These are phyloP conservation scores for Solea solea DNA, from an alignment of 2,113 vertebrate species.

Conservation along the genomic window DNA sequence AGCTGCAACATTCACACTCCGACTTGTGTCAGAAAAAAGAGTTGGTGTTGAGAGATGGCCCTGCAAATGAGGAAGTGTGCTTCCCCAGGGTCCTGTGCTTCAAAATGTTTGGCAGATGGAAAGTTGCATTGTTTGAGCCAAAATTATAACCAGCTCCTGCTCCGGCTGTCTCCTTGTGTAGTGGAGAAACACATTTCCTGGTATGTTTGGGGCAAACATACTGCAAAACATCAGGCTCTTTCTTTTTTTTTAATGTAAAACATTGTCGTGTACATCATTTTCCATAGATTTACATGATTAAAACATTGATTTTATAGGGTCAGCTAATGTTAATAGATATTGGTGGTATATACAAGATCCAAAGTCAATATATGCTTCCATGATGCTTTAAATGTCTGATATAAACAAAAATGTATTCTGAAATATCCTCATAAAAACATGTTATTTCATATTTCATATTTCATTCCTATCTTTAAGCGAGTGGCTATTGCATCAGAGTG, in stretches of 20 bases:
- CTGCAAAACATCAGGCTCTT: neutral
- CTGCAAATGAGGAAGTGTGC: constrained; percentile 64
- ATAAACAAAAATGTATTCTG: no score
- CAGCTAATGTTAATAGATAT: no score
- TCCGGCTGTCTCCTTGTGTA: neutral
- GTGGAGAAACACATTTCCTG: constrained; percentile 39
- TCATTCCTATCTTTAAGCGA: no score
- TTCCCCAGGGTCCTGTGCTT: constrained; percentile 37
- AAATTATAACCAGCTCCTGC: neutral
- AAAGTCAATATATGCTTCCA: no score
- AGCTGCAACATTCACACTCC: constrained; percentile 37
- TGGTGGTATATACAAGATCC: no score
- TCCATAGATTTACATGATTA: neutral
- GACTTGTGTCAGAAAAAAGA: neutral
- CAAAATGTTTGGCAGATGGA: constrained; percentile 26
- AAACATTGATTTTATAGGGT: no score
- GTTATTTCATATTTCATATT: no score
- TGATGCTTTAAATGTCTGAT: no score
- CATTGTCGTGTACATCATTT: neutral
- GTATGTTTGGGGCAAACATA: neutral
- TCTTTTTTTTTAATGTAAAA: neutral
- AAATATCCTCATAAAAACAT: no score
- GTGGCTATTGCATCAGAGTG: no score
- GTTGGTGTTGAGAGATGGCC: constrained; percentile 44
- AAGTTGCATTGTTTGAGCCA: constrained; percentile 43